Evolutionary conservation across 2,888 invertebrate species (phyloP).

Genomic region (Belgica antarctica): DNA sequence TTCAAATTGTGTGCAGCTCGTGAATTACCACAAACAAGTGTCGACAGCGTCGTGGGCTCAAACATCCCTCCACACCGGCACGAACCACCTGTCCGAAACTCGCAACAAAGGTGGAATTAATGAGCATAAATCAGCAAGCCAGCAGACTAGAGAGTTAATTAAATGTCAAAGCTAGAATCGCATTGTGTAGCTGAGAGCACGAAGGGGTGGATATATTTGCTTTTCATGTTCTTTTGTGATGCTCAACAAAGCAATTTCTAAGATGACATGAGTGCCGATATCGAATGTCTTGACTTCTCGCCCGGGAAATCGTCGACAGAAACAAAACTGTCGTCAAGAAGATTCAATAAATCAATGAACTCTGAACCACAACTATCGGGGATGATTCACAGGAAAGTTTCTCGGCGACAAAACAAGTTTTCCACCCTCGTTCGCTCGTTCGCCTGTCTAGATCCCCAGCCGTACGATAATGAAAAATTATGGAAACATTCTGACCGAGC

Average conservation of each 20-base stretch:
- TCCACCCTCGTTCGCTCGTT: not conserved
- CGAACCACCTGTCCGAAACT: too few species aligned
- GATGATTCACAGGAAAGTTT: not conserved
- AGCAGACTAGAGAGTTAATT: not conserved
- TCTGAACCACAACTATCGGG: not conserved
- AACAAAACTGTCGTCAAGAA: not conserved
- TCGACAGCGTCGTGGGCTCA: too few species aligned
- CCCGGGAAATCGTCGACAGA: not conserved
- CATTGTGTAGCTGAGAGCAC: not conserved
- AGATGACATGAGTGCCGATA: too few species aligned
- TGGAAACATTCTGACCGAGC: conserved; percentile 16
- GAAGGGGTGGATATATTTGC: not conserved
- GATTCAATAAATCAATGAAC: conserved; percentile 23
- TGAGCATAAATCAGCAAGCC: conserved; percentile 8
- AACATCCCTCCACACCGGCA: too few species aligned
- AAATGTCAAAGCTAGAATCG: not conserved
- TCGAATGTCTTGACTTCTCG: too few species aligned
- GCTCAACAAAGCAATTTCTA: too few species aligned
- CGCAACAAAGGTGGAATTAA: conserved; percentile 5
- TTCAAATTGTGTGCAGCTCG: conserved; percentile 11
- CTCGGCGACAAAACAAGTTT: not conserved
- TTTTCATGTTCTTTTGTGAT: conserved; percentile 21
- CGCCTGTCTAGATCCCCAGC: not conserved
- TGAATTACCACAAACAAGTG: not conserved
- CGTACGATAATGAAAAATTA: conserved; percentile 26